Base-by-base conservation (phyloP, 2,797 vertebrate genomes). In the Amblyraja radiata region DNA sequence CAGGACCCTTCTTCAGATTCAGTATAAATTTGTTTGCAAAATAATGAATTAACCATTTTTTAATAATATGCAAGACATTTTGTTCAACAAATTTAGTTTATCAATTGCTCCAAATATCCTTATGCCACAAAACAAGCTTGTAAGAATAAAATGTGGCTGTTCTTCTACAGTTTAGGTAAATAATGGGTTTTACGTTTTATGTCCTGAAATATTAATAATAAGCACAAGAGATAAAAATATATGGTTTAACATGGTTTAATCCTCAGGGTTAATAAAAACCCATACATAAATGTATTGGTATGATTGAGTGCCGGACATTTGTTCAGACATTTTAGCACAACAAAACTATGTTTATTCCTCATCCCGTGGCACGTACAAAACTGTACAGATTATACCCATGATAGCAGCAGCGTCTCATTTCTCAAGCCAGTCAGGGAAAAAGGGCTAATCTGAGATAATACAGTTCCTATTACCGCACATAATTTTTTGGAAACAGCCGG, bases 401-500 rank as follows among this genome's bases (percentile, higher is more conserved):
- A 36, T 36, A 16, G 63, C 6, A 32, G 36, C n/a, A 7, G 36
- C 14, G 9, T 32, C n/a, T 63, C 65, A 68, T 21, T 71, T 76
- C 18, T 2, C 32, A 73, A 92, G 21, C 77, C 91, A 77, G 11
- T 63, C 25, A 21, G 32, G 58, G 10, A 80, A 93, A n/a, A 91
- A 8, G 5, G 65, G 28, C 86, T 25, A 65, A 46, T 90, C 18
- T n/a, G 63, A 10, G 2, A 63, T 11, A 80, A 80, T 36, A 39
- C 39, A 54, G 16, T 80, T 78, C 79, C 90, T 2, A 76, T 95
- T 96, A 99, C 88, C 97, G 97, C 90, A 97, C 95, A 83, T 96
- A 98, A 96, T 99, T 99, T 95, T 97, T 99, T 78, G 99, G 98
- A 94, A 97, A 97, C 32, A 99, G 96, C 94, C 97, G 97, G 95